These are phyloP conservation scores for Netelia melanura DNA, from an alignment of 2,888 invertebrate genomes.

Conservation along the genomic window DNA sequence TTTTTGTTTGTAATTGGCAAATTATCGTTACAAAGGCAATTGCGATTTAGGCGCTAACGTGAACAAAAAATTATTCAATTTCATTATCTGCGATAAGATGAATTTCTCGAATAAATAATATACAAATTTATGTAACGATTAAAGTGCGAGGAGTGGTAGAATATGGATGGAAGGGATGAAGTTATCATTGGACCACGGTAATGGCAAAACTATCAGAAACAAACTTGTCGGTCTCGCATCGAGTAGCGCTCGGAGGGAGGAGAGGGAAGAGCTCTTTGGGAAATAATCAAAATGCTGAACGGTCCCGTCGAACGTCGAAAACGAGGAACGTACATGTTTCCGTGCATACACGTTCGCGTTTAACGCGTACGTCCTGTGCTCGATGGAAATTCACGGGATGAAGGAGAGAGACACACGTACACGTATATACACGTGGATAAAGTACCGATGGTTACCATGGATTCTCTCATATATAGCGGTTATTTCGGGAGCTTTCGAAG, in stretches of 20 bases:
- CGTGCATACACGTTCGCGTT: slow-evolving; percentile 6
- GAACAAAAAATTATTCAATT: neutral
- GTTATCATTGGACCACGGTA: slow-evolving; percentile 20
- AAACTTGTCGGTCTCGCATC: slow-evolving; percentile 41
- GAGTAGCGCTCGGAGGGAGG: slow-evolving; percentile 10
- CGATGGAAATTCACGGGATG: slow-evolving; percentile 27
- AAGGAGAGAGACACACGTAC: slow-evolving; percentile 30
- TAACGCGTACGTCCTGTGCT: neutral
- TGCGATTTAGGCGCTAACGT: neutral
- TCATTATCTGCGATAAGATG: neutral
- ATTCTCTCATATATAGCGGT: slow-evolving; percentile 37
- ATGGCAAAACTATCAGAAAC: slow-evolving; percentile 66
- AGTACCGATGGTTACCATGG: slow-evolving; percentile 69
- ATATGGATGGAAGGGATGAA: neutral
- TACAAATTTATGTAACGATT: neutral
- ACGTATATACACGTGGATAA: slow-evolving; percentile 22
- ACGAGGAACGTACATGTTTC: slow-evolving; percentile 41
- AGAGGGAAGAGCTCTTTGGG: slow-evolving; percentile 56
- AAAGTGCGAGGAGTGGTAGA: neutral
- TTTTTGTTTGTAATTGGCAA: neutral
- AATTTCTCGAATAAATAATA: neutral
- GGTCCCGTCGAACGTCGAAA: slow-evolving; percentile 64
- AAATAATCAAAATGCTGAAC: slow-evolving; percentile 71
- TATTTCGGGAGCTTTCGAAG: slow-evolving; percentile 55
- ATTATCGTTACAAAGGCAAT: neutral